These are phyloP conservation scores for Patella pellucida DNA, from an alignment of 2,888 invertebrate genomes.

Conservation along the genomic window DNA sequence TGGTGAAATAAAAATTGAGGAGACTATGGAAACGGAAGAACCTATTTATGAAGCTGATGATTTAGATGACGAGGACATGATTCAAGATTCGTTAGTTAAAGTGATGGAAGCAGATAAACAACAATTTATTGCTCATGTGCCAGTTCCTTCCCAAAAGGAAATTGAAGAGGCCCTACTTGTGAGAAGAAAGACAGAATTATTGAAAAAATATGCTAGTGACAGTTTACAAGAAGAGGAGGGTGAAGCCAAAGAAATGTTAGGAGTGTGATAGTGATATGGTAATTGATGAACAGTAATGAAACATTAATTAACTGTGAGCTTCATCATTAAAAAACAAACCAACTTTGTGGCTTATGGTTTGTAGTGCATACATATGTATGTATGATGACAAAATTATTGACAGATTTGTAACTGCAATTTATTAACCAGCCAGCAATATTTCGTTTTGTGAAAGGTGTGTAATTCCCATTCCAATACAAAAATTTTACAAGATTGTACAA, in stretches of 20 bases:
- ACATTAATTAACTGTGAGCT: too few species aligned
- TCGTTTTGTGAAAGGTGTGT: too few species aligned
- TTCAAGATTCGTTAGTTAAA: constrained; percentile 29
- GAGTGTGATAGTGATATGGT: constrained; percentile 49
- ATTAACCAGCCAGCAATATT: too few species aligned
- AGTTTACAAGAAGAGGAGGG: constrained; percentile 68
- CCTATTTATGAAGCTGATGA: constrained; percentile 77
- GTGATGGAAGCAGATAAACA: constrained; percentile 42
- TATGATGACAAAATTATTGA: too few species aligned
- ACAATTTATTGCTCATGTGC: constrained; percentile 86
- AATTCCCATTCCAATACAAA: too few species aligned
- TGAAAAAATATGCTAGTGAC: constrained; percentile 82
- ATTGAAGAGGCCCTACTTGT: constrained; percentile 91
- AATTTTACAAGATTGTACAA: too few species aligned
- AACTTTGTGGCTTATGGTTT: too few species aligned
- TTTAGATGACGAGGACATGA: constrained; percentile 53
- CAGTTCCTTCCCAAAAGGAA: constrained; percentile 94
- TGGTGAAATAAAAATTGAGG: constrained; percentile 51
- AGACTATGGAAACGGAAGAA: constrained; percentile 74
- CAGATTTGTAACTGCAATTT: too few species aligned
- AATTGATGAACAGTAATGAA: too few species aligned
- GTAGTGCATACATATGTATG: too few species aligned
- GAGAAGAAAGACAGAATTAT: constrained; percentile 91
- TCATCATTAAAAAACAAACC: too few species aligned
- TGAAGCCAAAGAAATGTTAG: constrained; percentile 70